A percentile compares a stretch with the other conserved stretches of the same genome.
These are phyloP conservation scores for Drosophila bocqueti DNA, from an alignment of 1,140 invertebrate species.

Conservation along the genomic window DNA sequence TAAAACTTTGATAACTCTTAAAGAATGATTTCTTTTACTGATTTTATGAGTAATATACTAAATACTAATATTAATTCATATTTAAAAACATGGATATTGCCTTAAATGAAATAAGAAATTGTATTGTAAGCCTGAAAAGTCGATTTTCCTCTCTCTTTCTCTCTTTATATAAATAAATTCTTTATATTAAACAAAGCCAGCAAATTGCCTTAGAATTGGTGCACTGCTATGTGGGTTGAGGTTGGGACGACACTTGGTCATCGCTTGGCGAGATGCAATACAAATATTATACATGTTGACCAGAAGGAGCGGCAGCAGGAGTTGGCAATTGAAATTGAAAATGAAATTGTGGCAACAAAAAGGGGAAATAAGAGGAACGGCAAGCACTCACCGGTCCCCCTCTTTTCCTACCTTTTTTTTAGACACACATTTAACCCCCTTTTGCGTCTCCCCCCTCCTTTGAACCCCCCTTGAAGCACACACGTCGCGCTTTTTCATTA, in stretches of 20 bases:
- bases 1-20: no score
- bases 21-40: neutral
- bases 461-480: slow-evolving; percentile 23
- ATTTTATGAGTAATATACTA: neutral
- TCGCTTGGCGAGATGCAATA: slow-evolving; percentile 43
- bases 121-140: neutral
- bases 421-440: slow-evolving; percentile 15
- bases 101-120: slow-evolving; percentile 32
- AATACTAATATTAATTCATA: no score
- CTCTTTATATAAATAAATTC: neutral
- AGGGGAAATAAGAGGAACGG: slow-evolving; percentile 20
- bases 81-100: neutral
- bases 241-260: slow-evolving; percentile 26
- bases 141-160: no score
- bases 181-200: slow-evolving; percentile 42
- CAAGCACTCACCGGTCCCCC: slow-evolving; percentile 12
- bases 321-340: slow-evolving; percentile 75
- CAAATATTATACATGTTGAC: slow-evolving; percentile 58
- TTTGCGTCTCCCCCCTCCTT: neutral
- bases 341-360: slow-evolving; percentile 65
- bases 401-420: neutral
- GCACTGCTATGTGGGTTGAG: neutral
- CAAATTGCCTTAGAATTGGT: slow-evolving; percentile 35
- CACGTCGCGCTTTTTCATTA: slow-evolving; percentile 73
- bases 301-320: slow-evolving; percentile 18